phyloP scores from a whole-genome alignment of 1,140 invertebrate species.

The Periplaneta americana region DNA sequence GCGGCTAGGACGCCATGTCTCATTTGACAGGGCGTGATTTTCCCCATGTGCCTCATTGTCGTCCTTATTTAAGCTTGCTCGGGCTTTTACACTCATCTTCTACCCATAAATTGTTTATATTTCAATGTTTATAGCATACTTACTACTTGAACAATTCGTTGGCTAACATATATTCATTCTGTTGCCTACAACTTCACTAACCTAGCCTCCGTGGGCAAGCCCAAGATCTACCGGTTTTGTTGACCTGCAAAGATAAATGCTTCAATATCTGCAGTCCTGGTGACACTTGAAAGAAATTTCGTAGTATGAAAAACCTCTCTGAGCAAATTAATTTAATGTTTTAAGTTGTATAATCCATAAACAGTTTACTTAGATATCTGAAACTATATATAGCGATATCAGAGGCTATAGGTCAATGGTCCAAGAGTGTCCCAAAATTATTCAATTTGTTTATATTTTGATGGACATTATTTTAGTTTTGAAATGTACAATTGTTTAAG shows the following conservation, averaged over 20 bases:
- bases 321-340: neutral
- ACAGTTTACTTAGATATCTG: neutral
- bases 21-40: conserved; percentile 72
- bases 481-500: no score
- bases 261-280: neutral
- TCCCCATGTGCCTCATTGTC: conserved; percentile 47
- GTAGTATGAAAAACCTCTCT: no score
- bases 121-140: neutral
- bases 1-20: conserved; percentile 65
- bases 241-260: neutral
- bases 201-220: neutral
- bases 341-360: neutral
- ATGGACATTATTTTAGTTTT: neutral
- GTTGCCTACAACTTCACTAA: neutral
- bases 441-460: conserved; percentile 16
- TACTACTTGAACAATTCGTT: neutral
- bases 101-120: neutral
- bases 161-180: neutral
- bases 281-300: no score
- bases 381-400: neutral
- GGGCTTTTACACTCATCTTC: neutral
- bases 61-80: neutral
- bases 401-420: neutral
- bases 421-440: neutral
- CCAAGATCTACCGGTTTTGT: neutral